phyloP scores from a whole-genome alignment of 2,113 vertebrate genomes.

The Dromaius novaehollandiae region DNA sequence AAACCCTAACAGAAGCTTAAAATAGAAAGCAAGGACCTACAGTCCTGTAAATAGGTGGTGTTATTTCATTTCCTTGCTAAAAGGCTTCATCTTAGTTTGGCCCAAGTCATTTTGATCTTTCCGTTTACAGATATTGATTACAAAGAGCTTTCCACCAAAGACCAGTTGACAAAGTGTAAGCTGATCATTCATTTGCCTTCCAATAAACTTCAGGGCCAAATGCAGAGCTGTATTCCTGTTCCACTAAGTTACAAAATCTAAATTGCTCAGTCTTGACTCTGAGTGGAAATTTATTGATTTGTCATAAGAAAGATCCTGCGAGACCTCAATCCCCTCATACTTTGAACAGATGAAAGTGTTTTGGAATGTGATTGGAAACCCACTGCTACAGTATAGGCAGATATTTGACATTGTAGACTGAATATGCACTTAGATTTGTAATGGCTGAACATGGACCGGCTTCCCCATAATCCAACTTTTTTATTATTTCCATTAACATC shows the following conservation, averaged over 20 bases:
- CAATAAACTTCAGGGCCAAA: neutral
- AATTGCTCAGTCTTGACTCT: neutral
- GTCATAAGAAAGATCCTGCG: neutral
- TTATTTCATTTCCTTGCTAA: neutral
- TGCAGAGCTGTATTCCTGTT: neutral
- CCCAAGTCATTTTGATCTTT: neutral
- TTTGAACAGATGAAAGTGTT: neutral
- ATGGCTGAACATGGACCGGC: neutral
- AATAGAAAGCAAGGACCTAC: neutral
- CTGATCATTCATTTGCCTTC: neutral
- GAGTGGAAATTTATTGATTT: neutral
- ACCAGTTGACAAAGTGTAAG: neutral
- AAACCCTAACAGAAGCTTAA: neutral
- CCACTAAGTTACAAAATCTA: neutral
- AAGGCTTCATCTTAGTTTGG: neutral
- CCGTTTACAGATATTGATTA: neutral
- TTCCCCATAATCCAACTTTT: neutral
- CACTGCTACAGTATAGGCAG: neutral
- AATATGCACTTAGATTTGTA: neutral
- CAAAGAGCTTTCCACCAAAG: neutral
- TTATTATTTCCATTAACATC: neutral
- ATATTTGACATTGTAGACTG: neutral
- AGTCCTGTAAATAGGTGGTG: neutral
- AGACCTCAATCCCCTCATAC: neutral
- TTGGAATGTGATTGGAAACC: neutral